Conservation (phyloP, 2,888 invertebrate species). For the Caenorhabditis auriculariae region DNA sequence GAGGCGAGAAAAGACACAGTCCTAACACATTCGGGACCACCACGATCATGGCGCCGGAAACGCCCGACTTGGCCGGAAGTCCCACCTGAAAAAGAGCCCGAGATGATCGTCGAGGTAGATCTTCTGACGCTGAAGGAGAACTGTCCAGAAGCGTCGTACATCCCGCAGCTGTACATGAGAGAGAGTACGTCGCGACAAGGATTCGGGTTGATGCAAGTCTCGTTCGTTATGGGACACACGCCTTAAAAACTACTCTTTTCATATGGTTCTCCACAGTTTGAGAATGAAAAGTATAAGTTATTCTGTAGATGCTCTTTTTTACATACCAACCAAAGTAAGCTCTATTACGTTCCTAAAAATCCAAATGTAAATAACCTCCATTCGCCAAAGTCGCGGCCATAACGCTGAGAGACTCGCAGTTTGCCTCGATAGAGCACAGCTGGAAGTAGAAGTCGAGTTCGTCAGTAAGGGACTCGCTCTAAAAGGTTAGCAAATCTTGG, state of each 20-base stretch:
- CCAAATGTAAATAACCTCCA: slow-evolving; percentile 77
- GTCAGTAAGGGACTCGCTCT: slow-evolving; percentile 42
- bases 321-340: background rate
- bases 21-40: slow-evolving; percentile 97
- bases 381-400: slow-evolving; percentile 94
- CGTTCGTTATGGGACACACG: slow-evolving; percentile 59
- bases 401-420: slow-evolving; percentile 85
- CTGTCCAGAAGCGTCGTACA: slow-evolving; percentile 49
- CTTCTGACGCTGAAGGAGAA: slow-evolving; percentile 79
- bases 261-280: too few relatives aligned
- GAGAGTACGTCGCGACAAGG: slow-evolving; percentile 93
- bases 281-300: background rate
- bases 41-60: slow-evolving; percentile 86
- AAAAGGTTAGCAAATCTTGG: background rate
- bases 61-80: slow-evolving; percentile 69
- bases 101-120: too few relatives aligned
- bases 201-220: slow-evolving; percentile 69
- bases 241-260: slow-evolving; percentile 40
- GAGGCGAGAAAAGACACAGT: slow-evolving; percentile 89
- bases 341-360: background rate
- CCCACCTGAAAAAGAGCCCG: slow-evolving; percentile 68
- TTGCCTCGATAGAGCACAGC: slow-evolving; percentile 94
- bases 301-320: background rate
- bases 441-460: slow-evolving; percentile 69
- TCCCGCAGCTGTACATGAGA: slow-evolving; percentile 95